Base-by-base conservation (phyloP, 2,797 vertebrate genomes). In the Pempheris klunzingeri region DNA sequence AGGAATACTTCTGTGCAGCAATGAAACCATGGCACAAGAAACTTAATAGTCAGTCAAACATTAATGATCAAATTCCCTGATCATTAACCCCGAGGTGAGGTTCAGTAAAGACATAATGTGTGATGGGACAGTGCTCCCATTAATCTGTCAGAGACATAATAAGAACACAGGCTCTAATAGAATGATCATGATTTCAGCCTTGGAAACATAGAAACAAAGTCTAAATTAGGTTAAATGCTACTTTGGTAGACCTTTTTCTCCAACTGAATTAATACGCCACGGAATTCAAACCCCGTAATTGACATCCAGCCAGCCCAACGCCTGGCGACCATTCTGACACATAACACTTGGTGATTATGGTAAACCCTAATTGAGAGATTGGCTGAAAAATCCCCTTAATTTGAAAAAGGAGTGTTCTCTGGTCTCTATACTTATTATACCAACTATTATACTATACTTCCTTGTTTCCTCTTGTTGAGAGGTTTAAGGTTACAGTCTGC, bases 81-180 rank as follows among this genome's bases (percentile, higher is more conserved):
- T 76, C 57, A 74, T 77, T 82, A 77, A 84, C 71, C 76, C 46
- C 3, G 36, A 68, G 43, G 49, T 75, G 70, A 78, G 38, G 47
- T 65, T 74, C 54, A 41, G 22, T 18, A 7, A 53, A 72, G 38
- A 43, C 13, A 3, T 36, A 22, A 77, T 54, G 39, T 32, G 67
- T 58, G 49, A 78, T 3, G 18, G 38, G 62, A 18, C 71, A 79
- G 10, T 30, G 46, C 46, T 74, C 64, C 52, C 57, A 75, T 76
- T 84, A 86, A 76, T 72, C 63, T 73, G 83, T 72, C 76, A 80
- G 50, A 52, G 38, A 36, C 28, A 46, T 32, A 28, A 71, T 66
- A 38, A 17, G 22, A 73, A 26, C 36, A 58, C 10, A 57, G 7
- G 10, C 5, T 54, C 30, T n/a, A 32, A 50, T 20, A 39, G 54